phyloP scores from a whole-genome alignment of 2,888 invertebrate genomes.

The Lissocephala sabroskyi region DNA sequence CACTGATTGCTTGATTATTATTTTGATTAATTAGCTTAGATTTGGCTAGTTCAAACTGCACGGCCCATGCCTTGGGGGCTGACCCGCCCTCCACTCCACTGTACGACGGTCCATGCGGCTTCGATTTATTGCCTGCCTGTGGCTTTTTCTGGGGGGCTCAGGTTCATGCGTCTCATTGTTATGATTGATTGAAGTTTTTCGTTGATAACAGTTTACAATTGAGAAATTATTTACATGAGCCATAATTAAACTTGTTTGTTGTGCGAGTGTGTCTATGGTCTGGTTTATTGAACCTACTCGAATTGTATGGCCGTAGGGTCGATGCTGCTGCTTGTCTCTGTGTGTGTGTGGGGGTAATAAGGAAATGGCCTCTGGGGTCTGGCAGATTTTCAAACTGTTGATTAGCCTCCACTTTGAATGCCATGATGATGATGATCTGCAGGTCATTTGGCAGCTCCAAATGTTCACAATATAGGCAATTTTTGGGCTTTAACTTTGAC shows the following conservation, averaged over 20 bases:
- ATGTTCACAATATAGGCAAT: too few species aligned
- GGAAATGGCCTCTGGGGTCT: too few species aligned
- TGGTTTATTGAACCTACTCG: conserved; percentile 16
- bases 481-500: too few species aligned
- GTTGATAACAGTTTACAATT: conserved; percentile 67
- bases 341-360: too few species aligned
- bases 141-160: conserved; percentile 35
- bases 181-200: conserved; percentile 68
- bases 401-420: too few species aligned
- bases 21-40: conserved; percentile 70
- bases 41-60: conserved; percentile 62
- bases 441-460: too few species aligned
- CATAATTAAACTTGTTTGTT: conserved; percentile 67
- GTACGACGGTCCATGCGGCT: not conserved
- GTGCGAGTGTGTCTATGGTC: conserved; percentile 17
- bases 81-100: too few species aligned
- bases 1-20: conserved; percentile 68
- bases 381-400: too few species aligned
- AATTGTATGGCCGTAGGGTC: conserved; percentile 30
- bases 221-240: conserved; percentile 67
- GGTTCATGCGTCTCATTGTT: conserved; percentile 48
- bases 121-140: conserved; percentile 8
- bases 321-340: too few species aligned
- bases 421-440: too few species aligned
- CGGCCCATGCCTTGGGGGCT: conserved; percentile 57